Evolutionary conservation across 2,797 vertebrate species (phyloP).

Genomic region (Coilia nasus): DNA sequence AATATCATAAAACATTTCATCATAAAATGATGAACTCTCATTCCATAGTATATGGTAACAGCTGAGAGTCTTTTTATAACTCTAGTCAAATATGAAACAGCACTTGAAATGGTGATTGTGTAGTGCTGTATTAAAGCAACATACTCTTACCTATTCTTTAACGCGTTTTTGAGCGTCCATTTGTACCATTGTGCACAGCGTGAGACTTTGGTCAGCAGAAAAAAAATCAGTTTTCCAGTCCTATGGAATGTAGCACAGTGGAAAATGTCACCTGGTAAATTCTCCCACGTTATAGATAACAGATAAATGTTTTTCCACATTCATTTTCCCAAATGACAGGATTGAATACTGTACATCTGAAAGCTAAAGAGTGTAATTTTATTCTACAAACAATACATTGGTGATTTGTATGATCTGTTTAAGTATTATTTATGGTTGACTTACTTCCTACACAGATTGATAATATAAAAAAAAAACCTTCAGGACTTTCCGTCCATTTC

Average conservation of each 20-base stretch:
- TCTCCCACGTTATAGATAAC: background rate
- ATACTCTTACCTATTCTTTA: too few species aligned
- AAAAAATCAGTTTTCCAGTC: background rate
- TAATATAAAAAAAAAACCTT: background rate
- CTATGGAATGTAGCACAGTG: background rate
- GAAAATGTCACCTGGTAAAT: background rate
- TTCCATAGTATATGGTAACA: too few species aligned
- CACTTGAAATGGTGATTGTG: too few species aligned
- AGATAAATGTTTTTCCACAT: background rate
- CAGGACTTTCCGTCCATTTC: background rate
- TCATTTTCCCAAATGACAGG: background rate
- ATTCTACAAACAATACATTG: background rate
- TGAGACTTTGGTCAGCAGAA: too few species aligned
- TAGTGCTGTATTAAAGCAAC: too few species aligned
- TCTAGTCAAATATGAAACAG: too few species aligned
- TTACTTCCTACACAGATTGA: background rate
- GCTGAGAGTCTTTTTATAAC: too few species aligned
- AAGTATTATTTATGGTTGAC: background rate
- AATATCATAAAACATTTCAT: too few species aligned
- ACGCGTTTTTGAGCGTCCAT: too few species aligned
- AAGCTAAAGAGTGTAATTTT: background rate
- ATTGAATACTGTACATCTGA: background rate
- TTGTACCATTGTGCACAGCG: too few species aligned
- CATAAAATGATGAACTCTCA: too few species aligned
- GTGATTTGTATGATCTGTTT: background rate